phyloP scores from a whole-genome alignment of 2,888 invertebrate species.

The Drosophila mercatorum region DNA sequence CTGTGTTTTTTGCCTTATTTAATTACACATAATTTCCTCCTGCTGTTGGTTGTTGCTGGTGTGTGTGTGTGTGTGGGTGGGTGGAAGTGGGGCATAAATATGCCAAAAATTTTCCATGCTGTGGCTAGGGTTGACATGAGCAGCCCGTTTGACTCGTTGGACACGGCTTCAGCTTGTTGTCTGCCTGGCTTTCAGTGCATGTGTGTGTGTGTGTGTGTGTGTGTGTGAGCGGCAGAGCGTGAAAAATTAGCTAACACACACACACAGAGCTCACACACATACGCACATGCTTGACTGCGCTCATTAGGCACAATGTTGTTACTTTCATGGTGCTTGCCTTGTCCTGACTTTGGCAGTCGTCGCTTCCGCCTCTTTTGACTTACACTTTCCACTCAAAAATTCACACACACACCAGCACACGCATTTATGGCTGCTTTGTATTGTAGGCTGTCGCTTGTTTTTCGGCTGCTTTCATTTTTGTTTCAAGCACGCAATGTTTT shows the following conservation, averaged over 20 bases:
- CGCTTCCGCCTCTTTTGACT: conserved; percentile 53
- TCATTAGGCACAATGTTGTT: conserved; percentile 72
- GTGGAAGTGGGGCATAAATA: conserved; percentile 44
- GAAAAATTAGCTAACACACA: conserved; percentile 57
- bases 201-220: conserved; percentile 4
- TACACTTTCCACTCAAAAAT: conserved; percentile 61
- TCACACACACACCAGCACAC: conserved; percentile 22
- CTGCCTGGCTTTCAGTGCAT: not conserved
- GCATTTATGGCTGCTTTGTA: conserved; percentile 39
- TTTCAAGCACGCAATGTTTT: conserved; percentile 56
- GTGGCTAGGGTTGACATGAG: conserved; percentile 36
- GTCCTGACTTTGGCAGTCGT: conserved; percentile 65
- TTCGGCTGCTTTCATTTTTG: conserved; percentile 56
- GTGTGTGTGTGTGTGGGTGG: conserved; percentile 8
- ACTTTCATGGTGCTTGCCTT: conserved; percentile 66
- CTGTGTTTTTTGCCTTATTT: conserved; percentile 50
- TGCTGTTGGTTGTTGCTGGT: conserved; percentile 18
- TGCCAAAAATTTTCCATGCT: conserved; percentile 58
- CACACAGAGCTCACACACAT: not conserved
- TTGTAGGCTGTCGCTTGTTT: conserved; percentile 42
- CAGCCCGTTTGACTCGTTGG: conserved; percentile 50
- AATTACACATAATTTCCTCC: conserved; percentile 62
- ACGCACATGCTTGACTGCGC: conserved; percentile 61
- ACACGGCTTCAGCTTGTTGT: conserved; percentile 45
- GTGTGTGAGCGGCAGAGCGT: conserved; percentile 36